Conservation (phyloP, 2,888 invertebrate genomes). For the Ashinkailepas kermadecensis region DNA sequence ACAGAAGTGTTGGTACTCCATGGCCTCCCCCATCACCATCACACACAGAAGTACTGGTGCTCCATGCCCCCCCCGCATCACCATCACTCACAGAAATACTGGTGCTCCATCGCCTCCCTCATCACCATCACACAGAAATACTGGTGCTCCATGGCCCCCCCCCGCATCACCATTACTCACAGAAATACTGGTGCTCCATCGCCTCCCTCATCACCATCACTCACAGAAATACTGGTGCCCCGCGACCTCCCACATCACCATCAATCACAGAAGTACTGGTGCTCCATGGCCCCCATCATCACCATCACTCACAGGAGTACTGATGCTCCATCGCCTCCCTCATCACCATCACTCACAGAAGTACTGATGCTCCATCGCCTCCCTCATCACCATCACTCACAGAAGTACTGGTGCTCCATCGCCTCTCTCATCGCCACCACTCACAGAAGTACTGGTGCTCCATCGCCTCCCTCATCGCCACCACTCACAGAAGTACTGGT, state of each 20-base stretch:
- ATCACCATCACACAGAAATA: too few relatives aligned
- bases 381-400: too few relatives aligned
- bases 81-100: slow-evolving; percentile 99
- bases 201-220: too few relatives aligned
- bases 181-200: slow-evolving; percentile 99
- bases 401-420: slow-evolving; percentile 99
- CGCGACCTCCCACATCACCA: too few relatives aligned
- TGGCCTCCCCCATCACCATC: too few relatives aligned
- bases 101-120: slow-evolving; percentile 99
- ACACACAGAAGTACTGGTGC: slow-evolving; percentile 98
- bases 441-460: slow-evolving; percentile 99
- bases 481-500: slow-evolving; percentile 98
- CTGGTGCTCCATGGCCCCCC: slow-evolving; percentile 99
- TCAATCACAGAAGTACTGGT: slow-evolving; percentile 98
- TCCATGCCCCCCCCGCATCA: too few relatives aligned
- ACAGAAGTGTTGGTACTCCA: slow-evolving; percentile 99
- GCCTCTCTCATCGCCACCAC: too few relatives aligned
- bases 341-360: too few relatives aligned
- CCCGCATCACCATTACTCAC: too few relatives aligned
- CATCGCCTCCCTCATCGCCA: too few relatives aligned
- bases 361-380: slow-evolving; percentile 99
- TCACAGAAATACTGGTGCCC: slow-evolving; percentile 99
- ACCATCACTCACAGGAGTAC: too few relatives aligned
- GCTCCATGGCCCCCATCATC: slow-evolving; percentile 99
- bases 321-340: slow-evolving; percentile 99